These are phyloP conservation scores for Speoplatyrhinus poulsoni DNA, from an alignment of 2,113 vertebrate species.

Conservation along the genomic window DNA sequence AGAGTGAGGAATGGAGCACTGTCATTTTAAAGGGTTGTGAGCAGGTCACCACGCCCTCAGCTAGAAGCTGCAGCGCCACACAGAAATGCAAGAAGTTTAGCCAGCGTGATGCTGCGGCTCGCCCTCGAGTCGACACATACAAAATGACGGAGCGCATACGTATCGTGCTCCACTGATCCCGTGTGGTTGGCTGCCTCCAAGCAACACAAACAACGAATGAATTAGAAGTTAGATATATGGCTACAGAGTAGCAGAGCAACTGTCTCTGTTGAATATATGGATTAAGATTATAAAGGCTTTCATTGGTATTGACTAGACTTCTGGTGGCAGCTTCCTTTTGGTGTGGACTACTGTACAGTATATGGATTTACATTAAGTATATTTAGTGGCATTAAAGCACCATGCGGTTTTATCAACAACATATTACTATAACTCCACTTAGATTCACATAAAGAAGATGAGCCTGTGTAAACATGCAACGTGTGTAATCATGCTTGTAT, in stretches of 20 bases:
- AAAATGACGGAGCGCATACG: slow-evolving; percentile 38
- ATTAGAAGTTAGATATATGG: slow-evolving; percentile 3
- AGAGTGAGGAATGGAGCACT: slow-evolving; percentile 55
- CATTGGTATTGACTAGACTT: too few species aligned
- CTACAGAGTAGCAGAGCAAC: neutral
- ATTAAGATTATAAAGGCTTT: neutral
- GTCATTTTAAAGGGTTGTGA: slow-evolving; percentile 68
- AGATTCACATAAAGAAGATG: too few species aligned
- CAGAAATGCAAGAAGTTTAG: slow-evolving; percentile 44
- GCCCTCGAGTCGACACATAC: slow-evolving; percentile 33
- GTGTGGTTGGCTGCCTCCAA: neutral
- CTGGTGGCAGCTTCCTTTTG: too few species aligned
- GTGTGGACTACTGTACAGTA: too few species aligned
- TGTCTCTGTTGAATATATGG: slow-evolving; percentile 10
- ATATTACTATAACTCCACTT: too few species aligned
- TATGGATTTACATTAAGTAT: too few species aligned
- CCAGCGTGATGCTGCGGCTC: slow-evolving; percentile 3
- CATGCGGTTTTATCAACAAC: too few species aligned
- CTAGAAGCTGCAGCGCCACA: slow-evolving; percentile 30
- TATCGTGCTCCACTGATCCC: slow-evolving; percentile 32
- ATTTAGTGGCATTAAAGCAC: neutral
- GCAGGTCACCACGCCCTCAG: slow-evolving; percentile 65
- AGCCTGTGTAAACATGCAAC: too few species aligned
- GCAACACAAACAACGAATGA: slow-evolving; percentile 9
- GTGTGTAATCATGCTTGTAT: too few species aligned